A percentile compares a stretch with the other conserved stretches of the same genome.
These are phyloP conservation scores for Sympetrum striolatum DNA, from an alignment of 2,888 invertebrate genomes.

Conservation along the genomic window DNA sequence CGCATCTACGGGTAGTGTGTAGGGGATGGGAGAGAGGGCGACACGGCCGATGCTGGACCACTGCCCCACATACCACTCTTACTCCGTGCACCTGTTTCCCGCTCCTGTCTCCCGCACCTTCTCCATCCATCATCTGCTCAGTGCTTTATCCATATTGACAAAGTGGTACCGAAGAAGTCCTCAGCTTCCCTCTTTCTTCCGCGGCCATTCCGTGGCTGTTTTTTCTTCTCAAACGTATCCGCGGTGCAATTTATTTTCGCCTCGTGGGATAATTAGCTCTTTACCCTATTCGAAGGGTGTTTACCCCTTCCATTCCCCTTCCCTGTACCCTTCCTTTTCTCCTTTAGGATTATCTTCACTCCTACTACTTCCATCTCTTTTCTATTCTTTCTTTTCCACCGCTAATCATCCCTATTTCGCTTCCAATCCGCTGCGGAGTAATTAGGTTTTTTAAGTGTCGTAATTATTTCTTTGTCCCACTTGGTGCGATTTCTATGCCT, in stretches of 20 bases:
- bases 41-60: not conserved
- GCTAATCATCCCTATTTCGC: too few species aligned
- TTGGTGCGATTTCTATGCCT: too few species aligned
- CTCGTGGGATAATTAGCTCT: not conserved
- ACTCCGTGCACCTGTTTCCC: not conserved
- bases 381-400: too few species aligned
- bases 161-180: not conserved
- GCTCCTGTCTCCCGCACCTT: not conserved
- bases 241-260: not conserved
- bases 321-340: not conserved
- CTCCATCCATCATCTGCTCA: too few species aligned
- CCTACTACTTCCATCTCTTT: not conserved
- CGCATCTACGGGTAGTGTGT: not conserved
- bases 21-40: not conserved
- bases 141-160: too few species aligned
- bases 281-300: too few species aligned
- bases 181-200: not conserved
- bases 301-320: not conserved
- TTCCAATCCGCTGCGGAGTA: too few species aligned
- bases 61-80: not conserved
- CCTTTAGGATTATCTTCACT: not conserved
- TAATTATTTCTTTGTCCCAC: too few species aligned
- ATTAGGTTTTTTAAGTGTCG: too few species aligned
- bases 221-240: not conserved
- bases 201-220: not conserved